Evolutionary conservation across 2,888 invertebrate genomes (phyloP).

Genomic region (Sisyra terminalis): DNA sequence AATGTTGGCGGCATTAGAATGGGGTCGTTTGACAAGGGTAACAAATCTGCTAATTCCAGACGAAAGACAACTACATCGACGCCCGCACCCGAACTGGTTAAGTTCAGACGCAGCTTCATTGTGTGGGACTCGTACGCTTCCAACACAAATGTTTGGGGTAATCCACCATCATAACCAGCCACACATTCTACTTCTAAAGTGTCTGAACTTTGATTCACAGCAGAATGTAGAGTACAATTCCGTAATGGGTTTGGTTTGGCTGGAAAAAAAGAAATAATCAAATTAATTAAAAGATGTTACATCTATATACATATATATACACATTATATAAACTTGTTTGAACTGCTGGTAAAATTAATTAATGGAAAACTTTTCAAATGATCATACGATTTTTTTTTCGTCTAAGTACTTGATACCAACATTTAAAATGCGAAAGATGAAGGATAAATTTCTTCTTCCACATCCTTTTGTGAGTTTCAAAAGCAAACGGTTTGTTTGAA

Average conservation of each 20-base stretch:
- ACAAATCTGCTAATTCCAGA: conserved; percentile 42
- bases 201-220: conserved; percentile 37
- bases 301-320: too few species aligned
- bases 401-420: too few species aligned
- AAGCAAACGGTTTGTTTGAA: too few species aligned
- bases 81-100: conserved; percentile 37
- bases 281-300: not conserved
- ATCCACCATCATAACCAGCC: conserved; percentile 77
- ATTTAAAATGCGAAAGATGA: too few species aligned
- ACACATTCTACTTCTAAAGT: conserved; percentile 67
- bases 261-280: conserved; percentile 20
- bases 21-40: conserved; percentile 26
- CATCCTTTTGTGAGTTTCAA: too few species aligned
- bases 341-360: too few species aligned
- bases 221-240: conserved; percentile 69
- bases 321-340: too few species aligned
- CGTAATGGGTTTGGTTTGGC: conserved; percentile 68
- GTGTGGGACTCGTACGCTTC: conserved; percentile 67
- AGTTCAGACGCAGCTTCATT: conserved; percentile 50
- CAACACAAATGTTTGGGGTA: conserved; percentile 68
- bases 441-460: too few species aligned
- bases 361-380: too few species aligned
- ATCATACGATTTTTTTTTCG: too few species aligned
- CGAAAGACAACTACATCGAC: conserved; percentile 41
- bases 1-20: conserved; percentile 40